Evolutionary conservation across 92 coral and sea anemone genomes (phyloP).

Genomic region (Umimayanthus chanpuru): DNA sequence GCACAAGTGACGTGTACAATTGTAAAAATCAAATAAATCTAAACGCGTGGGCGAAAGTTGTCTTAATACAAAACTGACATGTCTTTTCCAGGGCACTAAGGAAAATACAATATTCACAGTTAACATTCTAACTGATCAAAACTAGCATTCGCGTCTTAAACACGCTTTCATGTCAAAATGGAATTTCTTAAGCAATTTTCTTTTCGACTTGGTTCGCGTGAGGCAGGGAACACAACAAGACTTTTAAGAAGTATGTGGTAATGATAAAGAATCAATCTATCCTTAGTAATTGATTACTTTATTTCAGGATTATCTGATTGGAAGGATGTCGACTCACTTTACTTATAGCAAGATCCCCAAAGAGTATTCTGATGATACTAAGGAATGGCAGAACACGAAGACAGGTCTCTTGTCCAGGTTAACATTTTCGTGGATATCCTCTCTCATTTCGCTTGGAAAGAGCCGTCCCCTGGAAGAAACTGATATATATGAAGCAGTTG

Average conservation of each 20-base stretch:
- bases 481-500: constrained; percentile 8
- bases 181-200: neutral
- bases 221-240: neutral
- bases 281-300: neutral
- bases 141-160: neutral
- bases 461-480: constrained; percentile 27
- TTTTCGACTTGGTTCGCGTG: neutral
- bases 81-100: neutral
- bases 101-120: neutral
- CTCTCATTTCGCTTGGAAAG: constrained; percentile 18
- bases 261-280: neutral
- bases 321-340: constrained; percentile 3
- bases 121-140: too few relatives aligned
- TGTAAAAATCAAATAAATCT: neutral
- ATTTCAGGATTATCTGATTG: neutral
- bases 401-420: constrained; percentile 13
- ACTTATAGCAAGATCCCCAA: constrained; percentile 7
- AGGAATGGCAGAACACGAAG: neutral
- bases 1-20: neutral
- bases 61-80: neutral
- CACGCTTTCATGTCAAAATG: neutral
- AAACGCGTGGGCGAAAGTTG: neutral
- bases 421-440: constrained; percentile 27
- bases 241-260: neutral
- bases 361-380: neutral